Evolutionary conservation across 1,140 invertebrate genomes (phyloP).

Genomic region (Marisa cornuarietis): DNA sequence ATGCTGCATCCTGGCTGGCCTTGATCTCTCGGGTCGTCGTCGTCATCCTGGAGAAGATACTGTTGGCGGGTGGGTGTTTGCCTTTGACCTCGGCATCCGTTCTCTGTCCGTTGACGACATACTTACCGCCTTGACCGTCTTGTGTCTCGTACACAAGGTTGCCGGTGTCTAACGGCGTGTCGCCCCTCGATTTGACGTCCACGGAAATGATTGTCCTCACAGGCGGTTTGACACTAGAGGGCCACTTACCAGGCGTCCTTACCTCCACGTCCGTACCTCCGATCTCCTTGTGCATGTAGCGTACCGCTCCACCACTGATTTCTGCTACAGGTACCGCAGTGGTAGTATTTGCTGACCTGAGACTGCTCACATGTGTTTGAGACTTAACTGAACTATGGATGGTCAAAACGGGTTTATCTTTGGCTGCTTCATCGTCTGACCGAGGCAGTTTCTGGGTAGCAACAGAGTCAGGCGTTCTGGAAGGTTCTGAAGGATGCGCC

Average conservation of each 20-base stretch:
- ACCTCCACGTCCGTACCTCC: too few relatives aligned
- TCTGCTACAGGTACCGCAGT: too few relatives aligned
- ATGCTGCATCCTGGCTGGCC: background rate
- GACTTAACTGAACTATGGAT: too few relatives aligned
- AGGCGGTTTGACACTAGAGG: background rate
- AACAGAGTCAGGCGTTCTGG: too few relatives aligned
- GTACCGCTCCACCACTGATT: too few relatives aligned
- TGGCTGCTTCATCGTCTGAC: too few relatives aligned
- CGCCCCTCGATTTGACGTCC: background rate
- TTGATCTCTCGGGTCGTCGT: background rate
- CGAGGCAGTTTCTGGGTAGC: too few relatives aligned
- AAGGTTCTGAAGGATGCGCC: too few relatives aligned
- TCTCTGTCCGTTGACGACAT: background rate
- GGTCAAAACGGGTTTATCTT: too few relatives aligned
- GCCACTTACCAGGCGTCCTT: background rate
- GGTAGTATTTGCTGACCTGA: too few relatives aligned
- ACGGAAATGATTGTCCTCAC: background rate
- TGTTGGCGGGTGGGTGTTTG: background rate
- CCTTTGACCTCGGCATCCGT: background rate
- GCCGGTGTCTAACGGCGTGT: background rate
- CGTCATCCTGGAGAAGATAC: constrained; percentile 3
- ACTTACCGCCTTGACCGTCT: background rate
- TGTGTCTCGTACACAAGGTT: background rate
- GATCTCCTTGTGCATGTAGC: too few relatives aligned
- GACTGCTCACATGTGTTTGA: too few relatives aligned